Conservation (phyloP, 2,797 vertebrate species). For the Dermochelys coriacea region DNA sequence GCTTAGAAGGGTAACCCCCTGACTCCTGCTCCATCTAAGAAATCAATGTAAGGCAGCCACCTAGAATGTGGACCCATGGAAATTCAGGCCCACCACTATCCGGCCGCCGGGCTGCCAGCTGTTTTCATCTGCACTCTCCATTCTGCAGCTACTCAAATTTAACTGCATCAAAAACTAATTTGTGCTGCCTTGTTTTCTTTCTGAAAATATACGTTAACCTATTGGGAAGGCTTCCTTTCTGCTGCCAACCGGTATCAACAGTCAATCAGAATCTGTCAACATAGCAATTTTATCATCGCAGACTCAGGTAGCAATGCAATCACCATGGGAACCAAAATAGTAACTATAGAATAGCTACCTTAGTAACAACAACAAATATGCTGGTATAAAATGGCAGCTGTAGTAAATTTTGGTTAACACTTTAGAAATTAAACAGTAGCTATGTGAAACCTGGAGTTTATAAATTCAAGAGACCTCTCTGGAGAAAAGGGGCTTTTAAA, state of each 20-base stretch:
- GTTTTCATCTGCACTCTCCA: slow-evolving; percentile 33
- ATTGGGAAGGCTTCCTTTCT: slow-evolving; percentile 53
- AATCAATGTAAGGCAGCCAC: not conserved
- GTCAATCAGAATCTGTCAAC: slow-evolving; percentile 79
- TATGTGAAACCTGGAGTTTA: slow-evolving; percentile 44
- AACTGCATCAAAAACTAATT: slow-evolving; percentile 37
- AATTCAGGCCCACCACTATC: not conserved
- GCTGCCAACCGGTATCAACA: slow-evolving; percentile 72
- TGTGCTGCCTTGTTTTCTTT: slow-evolving; percentile 52
- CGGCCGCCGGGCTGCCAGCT: not conserved
- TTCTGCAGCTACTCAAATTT: slow-evolving; percentile 51
- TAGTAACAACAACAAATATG: slow-evolving; percentile 70
- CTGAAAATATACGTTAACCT: slow-evolving; percentile 70
- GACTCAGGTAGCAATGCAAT: slow-evolving; percentile 64
- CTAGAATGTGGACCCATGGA: not conserved
- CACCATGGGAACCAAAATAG: slow-evolving; percentile 76
- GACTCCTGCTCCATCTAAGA: not conserved
- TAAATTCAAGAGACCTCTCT: slow-evolving; percentile 41
- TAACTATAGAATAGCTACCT: slow-evolving; percentile 71
- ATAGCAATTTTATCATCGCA: slow-evolving; percentile 73
- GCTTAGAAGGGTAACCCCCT: not conserved
- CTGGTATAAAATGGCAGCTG: slow-evolving; percentile 65
- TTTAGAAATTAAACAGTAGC: slow-evolving; percentile 61
- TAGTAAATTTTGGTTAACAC: slow-evolving; percentile 71
- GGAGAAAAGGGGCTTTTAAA: not conserved